Base-by-base conservation (phyloP, 2,797 vertebrate species). In the Petrocephalus schoutedeni region DNA sequence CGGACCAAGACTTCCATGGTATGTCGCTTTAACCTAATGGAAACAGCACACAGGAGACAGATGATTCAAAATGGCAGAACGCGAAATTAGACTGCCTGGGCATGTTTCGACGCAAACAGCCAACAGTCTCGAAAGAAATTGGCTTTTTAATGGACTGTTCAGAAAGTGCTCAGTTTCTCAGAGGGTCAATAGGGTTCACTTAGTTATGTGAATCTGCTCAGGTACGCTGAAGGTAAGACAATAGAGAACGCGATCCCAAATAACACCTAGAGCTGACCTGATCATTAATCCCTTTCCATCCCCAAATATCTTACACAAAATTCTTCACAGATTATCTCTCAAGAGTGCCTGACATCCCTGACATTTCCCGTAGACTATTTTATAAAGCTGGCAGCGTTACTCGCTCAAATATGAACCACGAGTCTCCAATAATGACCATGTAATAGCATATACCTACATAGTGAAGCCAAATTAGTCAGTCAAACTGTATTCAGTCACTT, bases 91-190 rank as follows among this genome's bases (percentile, higher is more conserved):
- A 85, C 10, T 58, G 61, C 32, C 64, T 9, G 41, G 49, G 45
- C 86, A 86, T 41, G 88, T 85, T 59, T 74, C 41, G 36, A 53
- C 84, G 67, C 12, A 74, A 86, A 67, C 88, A 86, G 84, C 83
- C 54, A 88, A 86, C 49, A 88, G 51, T 58, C 88, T 88, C 59
- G 67, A 64, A 56, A 85, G 82, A 80, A 85, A 88, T 67, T 85
- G 87, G 82, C 80, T 85, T 88, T 87, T 88, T 85, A 88, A 88
- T 85, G 59, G 82, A 88, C 83, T 86, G 67, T 59, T 88, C 41
- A 19, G 87, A 64, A 84, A 53, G 53, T 88, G 45, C 80, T 67
- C 23, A 36, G 58, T 59, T 88, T 49, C 87, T 61, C 82, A 23
- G 23, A 23, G 36, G 83, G 57, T 64, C 41, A n/a, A 83, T 49